phyloP scores from a whole-genome alignment of 2,888 invertebrate species.

The Cybosia mesomella region DNA sequence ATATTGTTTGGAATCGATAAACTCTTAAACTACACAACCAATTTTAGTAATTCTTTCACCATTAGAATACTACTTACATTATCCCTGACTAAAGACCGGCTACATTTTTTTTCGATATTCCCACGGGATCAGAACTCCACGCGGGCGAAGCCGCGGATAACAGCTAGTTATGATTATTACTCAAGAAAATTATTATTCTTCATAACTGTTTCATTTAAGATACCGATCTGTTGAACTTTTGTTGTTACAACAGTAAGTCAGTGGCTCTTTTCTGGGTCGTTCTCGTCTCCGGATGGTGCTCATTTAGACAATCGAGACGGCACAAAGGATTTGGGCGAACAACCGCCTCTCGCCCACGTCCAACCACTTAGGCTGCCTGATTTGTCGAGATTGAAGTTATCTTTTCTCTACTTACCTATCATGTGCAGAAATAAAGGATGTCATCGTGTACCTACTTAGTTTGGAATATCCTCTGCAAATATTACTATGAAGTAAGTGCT shows the following conservation, averaged over 20 bases:
- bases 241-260: conserved; percentile 44
- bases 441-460: conserved; percentile 27
- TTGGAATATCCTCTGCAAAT: conserved; percentile 2
- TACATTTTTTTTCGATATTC: too few relatives aligned
- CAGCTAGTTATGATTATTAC: background rate
- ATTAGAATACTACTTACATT: too few relatives aligned
- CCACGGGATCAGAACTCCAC: too few relatives aligned
- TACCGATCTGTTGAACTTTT: conserved; percentile 15
- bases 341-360: conserved; percentile 61
- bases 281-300: conserved; percentile 60
- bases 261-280: conserved; percentile 57
- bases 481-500: background rate
- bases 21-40: too few relatives aligned
- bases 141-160: too few relatives aligned
- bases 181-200: conserved; percentile 11
- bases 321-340: conserved; percentile 68
- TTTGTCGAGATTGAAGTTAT: conserved; percentile 40
- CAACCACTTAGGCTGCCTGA: conserved; percentile 47
- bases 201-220: conserved; percentile 16
- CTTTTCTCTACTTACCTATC: conserved; percentile 28
- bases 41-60: too few relatives aligned
- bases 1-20: too few relatives aligned
- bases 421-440: conserved; percentile 39
- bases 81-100: too few relatives aligned
- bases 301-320: conserved; percentile 61